A percentile compares a stretch with the other conserved stretches of the same genome.
phyloP scores from a whole-genome alignment of 2,113 vertebrate genomes.

The Pelmatolapia mariae region DNA sequence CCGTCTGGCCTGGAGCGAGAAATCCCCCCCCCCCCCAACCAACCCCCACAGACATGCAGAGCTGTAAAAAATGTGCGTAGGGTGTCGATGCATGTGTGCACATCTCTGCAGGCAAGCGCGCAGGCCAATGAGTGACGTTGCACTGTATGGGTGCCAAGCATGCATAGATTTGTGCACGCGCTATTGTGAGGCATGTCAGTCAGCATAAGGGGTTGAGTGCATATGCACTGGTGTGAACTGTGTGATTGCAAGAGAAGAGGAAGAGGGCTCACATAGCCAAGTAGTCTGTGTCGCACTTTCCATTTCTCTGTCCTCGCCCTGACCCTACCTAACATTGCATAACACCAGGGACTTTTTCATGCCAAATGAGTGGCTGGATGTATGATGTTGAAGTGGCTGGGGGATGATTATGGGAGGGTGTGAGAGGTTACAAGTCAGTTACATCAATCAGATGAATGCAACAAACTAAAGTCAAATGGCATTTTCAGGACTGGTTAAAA shows the following conservation, averaged over 20 bases:
- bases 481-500: neutral
- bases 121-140: neutral
- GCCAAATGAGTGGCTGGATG: constrained; percentile 7
- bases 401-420: neutral
- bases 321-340: constrained; percentile 37
- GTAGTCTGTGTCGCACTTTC: neutral
- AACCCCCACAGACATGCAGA: neutral
- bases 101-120: neutral
- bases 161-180: neutral
- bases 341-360: constrained; percentile 10
- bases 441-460: neutral
- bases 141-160: neutral
- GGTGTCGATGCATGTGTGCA: neutral
- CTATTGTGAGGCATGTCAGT: neutral
- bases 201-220: neutral
- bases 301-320: constrained; percentile 42
- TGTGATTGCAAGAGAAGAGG: neutral
- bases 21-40: neutral
- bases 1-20: constrained; percentile 34
- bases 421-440: neutral
- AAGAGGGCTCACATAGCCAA: neutral
- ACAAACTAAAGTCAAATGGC: neutral
- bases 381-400: neutral
- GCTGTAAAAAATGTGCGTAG: neutral
- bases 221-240: neutral